Evolutionary conservation across 2,888 invertebrate genomes (phyloP).

Genomic region (Oeneis ivallda): DNA sequence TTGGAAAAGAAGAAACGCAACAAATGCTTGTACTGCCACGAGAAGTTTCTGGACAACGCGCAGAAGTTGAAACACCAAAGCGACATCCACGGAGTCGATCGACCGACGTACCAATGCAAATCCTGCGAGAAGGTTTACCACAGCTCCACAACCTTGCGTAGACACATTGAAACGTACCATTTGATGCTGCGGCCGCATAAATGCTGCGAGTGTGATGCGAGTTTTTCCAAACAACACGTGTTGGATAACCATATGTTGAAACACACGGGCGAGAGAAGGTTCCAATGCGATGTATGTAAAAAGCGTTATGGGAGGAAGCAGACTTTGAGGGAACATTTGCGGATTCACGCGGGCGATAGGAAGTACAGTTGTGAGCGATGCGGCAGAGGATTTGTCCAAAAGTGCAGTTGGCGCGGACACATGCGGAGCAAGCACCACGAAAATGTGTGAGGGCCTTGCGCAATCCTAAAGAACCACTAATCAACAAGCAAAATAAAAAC

Average conservation of each 20-base stretch:
- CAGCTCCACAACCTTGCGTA: too few species aligned
- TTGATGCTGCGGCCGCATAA: too few species aligned
- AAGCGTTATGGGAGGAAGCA: constrained; percentile 53
- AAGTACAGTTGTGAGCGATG: constrained; percentile 50
- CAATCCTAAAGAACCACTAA: too few species aligned
- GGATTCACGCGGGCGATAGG: constrained; percentile 49
- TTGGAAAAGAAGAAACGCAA: not conserved
- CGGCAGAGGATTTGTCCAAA: constrained; percentile 49
- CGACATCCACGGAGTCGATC: too few species aligned
- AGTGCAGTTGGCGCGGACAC: constrained; percentile 61
- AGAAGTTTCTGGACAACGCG: not conserved
- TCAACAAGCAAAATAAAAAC: too few species aligned
- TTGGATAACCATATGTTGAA: not conserved
- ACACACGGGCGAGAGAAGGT: constrained; percentile 41
- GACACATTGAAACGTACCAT: too few species aligned
- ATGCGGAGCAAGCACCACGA: constrained; percentile 39
- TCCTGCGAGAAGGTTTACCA: too few species aligned
- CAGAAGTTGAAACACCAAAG: too few species aligned
- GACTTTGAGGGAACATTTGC: constrained; percentile 57
- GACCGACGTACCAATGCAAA: too few species aligned
- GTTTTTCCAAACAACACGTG: constrained; percentile 39
- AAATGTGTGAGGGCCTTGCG: too few species aligned
- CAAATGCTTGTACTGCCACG: not conserved
- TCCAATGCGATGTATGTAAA: constrained; percentile 43
- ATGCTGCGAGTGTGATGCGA: constrained; percentile 43